Percentiles rank a stretch among this genome's conserved stretches.
Evolutionary conservation across 2,888 invertebrate genomes (phyloP).

Genomic region (Boloria euphrosyne): DNA sequence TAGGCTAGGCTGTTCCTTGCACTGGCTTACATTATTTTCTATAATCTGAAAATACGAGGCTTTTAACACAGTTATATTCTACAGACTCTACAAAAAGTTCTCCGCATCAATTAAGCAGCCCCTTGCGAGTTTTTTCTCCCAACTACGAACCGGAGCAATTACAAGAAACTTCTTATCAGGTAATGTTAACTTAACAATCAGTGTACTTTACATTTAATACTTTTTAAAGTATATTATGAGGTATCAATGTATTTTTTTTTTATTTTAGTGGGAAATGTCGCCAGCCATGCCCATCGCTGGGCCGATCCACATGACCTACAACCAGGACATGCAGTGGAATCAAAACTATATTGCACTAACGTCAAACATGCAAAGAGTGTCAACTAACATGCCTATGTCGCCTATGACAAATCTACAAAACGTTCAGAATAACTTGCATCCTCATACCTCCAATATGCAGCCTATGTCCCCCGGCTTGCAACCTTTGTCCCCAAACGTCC

Average conservation of each 20-base stretch:
- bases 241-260: not conserved
- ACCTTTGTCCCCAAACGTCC: constrained; percentile 38
- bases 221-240: not conserved
- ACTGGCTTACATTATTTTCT: constrained; percentile 2
- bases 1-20: not conserved
- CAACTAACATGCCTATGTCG: constrained; percentile 31
- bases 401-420: constrained; percentile 37
- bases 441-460: constrained; percentile 35
- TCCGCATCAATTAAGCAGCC: constrained; percentile 55
- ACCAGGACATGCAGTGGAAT: constrained; percentile 40
- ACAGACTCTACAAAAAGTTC: constrained; percentile 46
- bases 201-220: not conserved
- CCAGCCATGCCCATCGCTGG: constrained; percentile 39
- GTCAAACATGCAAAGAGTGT: constrained; percentile 34
- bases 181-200: not conserved
- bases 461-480: constrained; percentile 39
- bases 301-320: constrained; percentile 38
- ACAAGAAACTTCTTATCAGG: constrained; percentile 37
- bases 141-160: constrained; percentile 40
- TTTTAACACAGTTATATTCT: constrained; percentile 16
- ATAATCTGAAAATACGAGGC: not conserved
- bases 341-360: constrained; percentile 42
- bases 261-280: constrained; percentile 41
- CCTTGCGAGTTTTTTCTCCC: constrained; percentile 51
- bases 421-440: constrained; percentile 37